Evolutionary conservation across 2,888 invertebrate genomes (phyloP).

Genomic region (Kuschelorhynchus macadamiae): DNA sequence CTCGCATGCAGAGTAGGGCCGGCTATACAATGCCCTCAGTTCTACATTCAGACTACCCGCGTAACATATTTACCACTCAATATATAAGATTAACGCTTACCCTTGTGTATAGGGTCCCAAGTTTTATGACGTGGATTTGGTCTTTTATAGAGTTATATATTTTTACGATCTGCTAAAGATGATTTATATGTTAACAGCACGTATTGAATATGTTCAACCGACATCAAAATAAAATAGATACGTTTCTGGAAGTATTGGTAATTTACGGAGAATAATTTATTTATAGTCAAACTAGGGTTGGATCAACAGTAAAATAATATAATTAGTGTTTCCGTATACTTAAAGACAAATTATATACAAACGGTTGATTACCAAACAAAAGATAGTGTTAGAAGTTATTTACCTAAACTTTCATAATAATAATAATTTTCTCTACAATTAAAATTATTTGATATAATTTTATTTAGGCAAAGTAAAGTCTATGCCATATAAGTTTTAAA

Average conservation of each 20-base stretch:
- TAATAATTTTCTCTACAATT: too few relatives aligned
- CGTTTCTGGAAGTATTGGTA: conserved; percentile 15
- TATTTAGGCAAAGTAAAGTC: too few relatives aligned
- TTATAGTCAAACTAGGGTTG: too few relatives aligned
- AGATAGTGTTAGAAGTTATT: too few relatives aligned
- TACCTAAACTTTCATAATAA: too few relatives aligned
- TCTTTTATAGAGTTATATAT: conserved; percentile 48
- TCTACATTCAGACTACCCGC: conserved; percentile 24
- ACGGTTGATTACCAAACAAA: too few relatives aligned
- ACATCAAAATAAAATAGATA: conserved; percentile 27
- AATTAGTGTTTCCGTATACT: too few relatives aligned
- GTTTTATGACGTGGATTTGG: conserved; percentile 44
- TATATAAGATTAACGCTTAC: conserved; percentile 41
- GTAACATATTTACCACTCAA: conserved; percentile 37
- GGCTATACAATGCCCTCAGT: not conserved
- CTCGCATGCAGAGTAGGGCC: too few relatives aligned
- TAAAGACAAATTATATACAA: too few relatives aligned
- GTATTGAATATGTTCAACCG: conserved; percentile 40
- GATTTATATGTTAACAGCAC: conserved; percentile 42
- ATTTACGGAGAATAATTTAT: conserved; percentile 16
- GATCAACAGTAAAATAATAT: too few relatives aligned
- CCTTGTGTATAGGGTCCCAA: conserved; percentile 36
- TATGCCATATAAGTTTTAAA: too few relatives aligned
- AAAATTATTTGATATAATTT: too few relatives aligned
- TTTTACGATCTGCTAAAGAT: conserved; percentile 46